Percentiles rank a stretch among this genome's conserved stretches.
Conservation (phyloP, 2,888 invertebrate species). For the Acrobasis repandana region DNA sequence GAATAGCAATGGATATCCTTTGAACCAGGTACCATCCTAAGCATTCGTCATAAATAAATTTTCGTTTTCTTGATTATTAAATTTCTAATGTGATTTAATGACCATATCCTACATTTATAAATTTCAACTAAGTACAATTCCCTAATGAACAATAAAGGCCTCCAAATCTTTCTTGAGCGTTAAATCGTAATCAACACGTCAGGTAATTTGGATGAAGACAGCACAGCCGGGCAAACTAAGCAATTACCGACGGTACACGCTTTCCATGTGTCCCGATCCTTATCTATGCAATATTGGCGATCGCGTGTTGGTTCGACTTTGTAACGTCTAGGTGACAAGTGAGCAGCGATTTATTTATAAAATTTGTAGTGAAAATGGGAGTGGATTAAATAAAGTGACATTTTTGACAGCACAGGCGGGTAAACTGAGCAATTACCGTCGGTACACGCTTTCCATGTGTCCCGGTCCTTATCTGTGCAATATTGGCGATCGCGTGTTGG, state of each 20-base stretch:
- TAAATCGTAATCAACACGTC: slow-evolving; percentile 36
- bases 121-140: no score
- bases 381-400: no score
- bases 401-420: slow-evolving; percentile 33
- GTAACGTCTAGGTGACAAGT: background rate
- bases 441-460: slow-evolving; percentile 51
- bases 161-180: background rate
- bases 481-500: slow-evolving; percentile 49
- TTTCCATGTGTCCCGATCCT: slow-evolving; percentile 56
- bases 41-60: no score
- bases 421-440: slow-evolving; percentile 39
- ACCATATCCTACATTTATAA: no score
- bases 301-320: slow-evolving; percentile 47
- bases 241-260: slow-evolving; percentile 46
- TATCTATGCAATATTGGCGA: slow-evolving; percentile 55
- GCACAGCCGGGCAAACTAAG: slow-evolving; percentile 36
- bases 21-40: no score
- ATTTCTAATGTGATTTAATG: no score
- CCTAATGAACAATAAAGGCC: background rate
- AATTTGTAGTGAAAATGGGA: no score
- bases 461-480: slow-evolving; percentile 58
- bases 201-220: slow-evolving; percentile 42
- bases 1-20: no score
- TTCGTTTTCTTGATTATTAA: no score
- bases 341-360: slow-evolving; percentile 1